Conservation (phyloP, 2,113 vertebrate genomes). For the Syrmaticus mikado region DNA sequence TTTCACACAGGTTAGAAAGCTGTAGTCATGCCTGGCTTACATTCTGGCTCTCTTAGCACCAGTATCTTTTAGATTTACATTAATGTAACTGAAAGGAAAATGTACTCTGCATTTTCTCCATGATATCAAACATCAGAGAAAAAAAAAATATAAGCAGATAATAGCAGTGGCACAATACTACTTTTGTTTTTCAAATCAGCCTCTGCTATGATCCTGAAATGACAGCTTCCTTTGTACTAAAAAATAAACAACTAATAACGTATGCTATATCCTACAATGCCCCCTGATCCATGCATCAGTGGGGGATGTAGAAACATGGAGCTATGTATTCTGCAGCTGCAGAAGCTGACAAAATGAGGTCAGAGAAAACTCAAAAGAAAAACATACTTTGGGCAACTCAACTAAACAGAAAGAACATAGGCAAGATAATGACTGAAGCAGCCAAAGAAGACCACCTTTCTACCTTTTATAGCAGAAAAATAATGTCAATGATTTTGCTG, state of each 20-base stretch:
- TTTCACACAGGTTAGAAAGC: neutral
- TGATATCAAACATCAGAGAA: neutral
- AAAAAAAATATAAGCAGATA: neutral
- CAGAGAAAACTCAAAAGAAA: neutral
- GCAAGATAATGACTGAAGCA: neutral
- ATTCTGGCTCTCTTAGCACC: neutral
- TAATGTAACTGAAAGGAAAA: conserved; percentile 15
- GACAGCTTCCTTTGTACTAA: neutral
- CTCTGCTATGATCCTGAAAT: neutral
- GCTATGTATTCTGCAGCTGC: neutral
- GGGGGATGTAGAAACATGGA: neutral
- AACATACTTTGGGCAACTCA: neutral
- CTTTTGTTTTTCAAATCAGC: neutral
- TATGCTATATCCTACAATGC: neutral
- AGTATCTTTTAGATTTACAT: conserved; percentile 23
- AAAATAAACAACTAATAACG: neutral
- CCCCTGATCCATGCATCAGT: neutral
- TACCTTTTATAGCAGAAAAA: neutral
- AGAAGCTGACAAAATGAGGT: neutral
- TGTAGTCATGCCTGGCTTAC: neutral
- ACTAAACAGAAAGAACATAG: neutral
- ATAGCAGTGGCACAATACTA: neutral
- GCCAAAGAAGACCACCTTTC: neutral
- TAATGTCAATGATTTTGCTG: neutral
- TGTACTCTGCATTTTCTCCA: neutral